These are phyloP conservation scores for Phyllotreta cruciferae DNA, from an alignment of 2,888 invertebrate species.

Conservation along the genomic window DNA sequence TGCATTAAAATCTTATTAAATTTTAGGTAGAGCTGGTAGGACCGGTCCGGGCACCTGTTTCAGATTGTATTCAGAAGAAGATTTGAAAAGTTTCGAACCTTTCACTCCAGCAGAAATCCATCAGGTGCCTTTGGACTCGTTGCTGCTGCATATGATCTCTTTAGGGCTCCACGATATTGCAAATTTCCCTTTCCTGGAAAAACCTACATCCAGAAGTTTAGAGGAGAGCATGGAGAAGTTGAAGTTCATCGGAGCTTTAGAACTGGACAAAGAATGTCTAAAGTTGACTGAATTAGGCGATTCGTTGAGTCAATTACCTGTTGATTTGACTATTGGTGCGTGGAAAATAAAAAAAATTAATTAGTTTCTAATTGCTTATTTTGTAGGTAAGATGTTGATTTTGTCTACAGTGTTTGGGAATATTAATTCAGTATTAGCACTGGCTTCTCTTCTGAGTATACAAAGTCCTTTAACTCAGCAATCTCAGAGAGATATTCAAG, in stretches of 20 bases:
- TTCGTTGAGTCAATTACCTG: conserved; percentile 87
- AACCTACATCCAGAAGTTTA: conserved; percentile 83
- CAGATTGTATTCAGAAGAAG: conserved; percentile 84
- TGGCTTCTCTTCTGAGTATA: conserved; percentile 92
- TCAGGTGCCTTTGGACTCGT: conserved; percentile 90
- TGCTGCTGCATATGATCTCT: conserved; percentile 91
- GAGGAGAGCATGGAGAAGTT: conserved; percentile 86
- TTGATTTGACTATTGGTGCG: conserved; percentile 93
- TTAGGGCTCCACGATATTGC: conserved; percentile 91
- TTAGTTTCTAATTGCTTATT: not conserved
- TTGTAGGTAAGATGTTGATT: conserved; percentile 88
- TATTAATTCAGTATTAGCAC: conserved; percentile 84
- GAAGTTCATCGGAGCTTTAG: conserved; percentile 83
- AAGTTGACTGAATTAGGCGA: conserved; percentile 82
- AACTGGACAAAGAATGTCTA: conserved; percentile 71
- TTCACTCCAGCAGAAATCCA: conserved; percentile 94
- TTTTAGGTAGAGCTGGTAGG: conserved; percentile 85
- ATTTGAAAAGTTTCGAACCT: conserved; percentile 78
- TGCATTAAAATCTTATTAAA: not conserved
- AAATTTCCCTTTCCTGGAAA: conserved; percentile 93
- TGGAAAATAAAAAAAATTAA: not conserved
- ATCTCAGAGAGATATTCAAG: conserved; percentile 84
- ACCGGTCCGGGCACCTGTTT: conserved; percentile 96
- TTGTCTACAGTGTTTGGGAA: conserved; percentile 90
- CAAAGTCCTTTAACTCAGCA: conserved; percentile 92